Percentiles rank a stretch among this genome's conserved stretches.
Evolutionary conservation across 1,140 invertebrate genomes (phyloP).

Genomic region (Conus ventricosus): DNA sequence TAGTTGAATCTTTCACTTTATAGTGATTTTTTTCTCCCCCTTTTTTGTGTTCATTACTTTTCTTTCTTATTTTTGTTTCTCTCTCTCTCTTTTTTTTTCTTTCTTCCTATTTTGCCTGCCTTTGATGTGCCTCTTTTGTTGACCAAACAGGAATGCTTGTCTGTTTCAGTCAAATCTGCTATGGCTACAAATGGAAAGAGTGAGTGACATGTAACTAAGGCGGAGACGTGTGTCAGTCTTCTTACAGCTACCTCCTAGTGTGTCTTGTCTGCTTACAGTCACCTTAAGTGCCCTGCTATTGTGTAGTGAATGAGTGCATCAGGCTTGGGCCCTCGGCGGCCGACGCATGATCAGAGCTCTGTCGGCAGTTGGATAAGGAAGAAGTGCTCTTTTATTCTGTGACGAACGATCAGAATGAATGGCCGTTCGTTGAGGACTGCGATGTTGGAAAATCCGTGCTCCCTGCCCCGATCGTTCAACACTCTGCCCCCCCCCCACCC

Average conservation of each 20-base stretch:
- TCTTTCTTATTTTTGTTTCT: no score
- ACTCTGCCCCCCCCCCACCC: no score
- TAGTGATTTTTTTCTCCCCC: neutral
- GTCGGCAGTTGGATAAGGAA: no score
- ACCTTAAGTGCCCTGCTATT: neutral
- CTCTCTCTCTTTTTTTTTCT: neutral
- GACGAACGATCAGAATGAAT: no score
- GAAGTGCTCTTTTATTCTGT: no score
- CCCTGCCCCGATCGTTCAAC: no score
- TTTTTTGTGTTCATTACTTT: neutral
- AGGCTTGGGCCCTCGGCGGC: neutral
- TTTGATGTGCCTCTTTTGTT: neutral
- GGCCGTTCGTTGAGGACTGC: no score
- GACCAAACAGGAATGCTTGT: constrained; percentile 29
- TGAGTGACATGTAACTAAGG: constrained; percentile 45
- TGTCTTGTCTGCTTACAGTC: neutral
- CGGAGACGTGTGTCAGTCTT: neutral
- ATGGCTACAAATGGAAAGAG: constrained; percentile 64
- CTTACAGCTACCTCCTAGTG: neutral
- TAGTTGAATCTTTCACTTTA: neutral
- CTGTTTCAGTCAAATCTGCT: constrained; percentile 60
- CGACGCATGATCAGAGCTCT: neutral
- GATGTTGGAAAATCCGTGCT: no score
- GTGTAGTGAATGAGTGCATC: neutral
- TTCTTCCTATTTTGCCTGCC: neutral